Evolutionary conservation across 2,797 vertebrate genomes (phyloP).

Genomic region (Anas acuta): DNA sequence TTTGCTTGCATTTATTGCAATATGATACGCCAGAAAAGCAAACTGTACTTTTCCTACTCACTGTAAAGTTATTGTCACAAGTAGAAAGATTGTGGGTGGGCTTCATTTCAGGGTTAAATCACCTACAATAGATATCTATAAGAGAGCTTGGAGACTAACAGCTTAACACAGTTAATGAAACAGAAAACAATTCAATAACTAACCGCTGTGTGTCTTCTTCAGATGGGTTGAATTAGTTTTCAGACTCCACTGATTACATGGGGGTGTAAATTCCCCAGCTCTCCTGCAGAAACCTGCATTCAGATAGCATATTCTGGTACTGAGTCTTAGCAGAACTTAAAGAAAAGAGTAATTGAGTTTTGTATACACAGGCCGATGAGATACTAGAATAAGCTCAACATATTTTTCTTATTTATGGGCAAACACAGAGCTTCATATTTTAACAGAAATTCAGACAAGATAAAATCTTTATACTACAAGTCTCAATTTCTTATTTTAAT

Average conservation of each 20-base stretch:
- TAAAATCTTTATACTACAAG: neutral
- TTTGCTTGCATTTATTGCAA: neutral
- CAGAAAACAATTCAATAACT: neutral
- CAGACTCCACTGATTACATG: neutral
- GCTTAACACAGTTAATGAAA: neutral
- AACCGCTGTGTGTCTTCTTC: neutral
- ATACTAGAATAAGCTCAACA: neutral
- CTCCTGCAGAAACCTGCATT: neutral
- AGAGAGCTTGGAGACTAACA: neutral
- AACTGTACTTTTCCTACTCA: neutral
- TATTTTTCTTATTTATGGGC: neutral
- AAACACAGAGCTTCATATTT: neutral
- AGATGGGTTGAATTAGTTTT: neutral
- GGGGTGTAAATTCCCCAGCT: neutral
- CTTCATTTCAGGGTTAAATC: neutral
- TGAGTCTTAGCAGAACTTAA: neutral
- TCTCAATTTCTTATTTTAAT: neutral
- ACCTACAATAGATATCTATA: neutral
- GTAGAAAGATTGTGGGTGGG: neutral
- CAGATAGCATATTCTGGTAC: neutral
- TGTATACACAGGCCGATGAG: neutral
- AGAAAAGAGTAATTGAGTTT: neutral
- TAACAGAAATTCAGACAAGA: neutral
- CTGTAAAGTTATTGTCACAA: neutral
- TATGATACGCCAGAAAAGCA: neutral